A percentile compares a stretch with the other conserved stretches of the same genome.
These are phyloP conservation scores for Drosophila putrida DNA, from an alignment of 2,888 invertebrate genomes.

Conservation along the genomic window DNA sequence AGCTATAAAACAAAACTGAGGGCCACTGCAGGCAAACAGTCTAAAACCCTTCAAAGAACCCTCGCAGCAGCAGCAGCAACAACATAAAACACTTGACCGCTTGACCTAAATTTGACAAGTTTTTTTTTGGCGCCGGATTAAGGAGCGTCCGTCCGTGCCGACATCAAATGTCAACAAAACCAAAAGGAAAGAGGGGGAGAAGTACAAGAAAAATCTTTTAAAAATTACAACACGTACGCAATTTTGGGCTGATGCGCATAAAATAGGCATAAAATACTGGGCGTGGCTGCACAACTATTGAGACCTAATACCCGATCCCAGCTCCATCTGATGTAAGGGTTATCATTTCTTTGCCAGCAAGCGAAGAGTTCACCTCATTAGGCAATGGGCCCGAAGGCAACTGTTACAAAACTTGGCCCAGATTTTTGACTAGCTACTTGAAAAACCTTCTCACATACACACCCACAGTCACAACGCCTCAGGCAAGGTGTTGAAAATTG, in stretches of 20 bases:
- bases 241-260: constrained; percentile 71
- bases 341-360: constrained; percentile 28
- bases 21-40: constrained; percentile 56
- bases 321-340: constrained; percentile 23
- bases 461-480: constrained; percentile 24
- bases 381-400: constrained; percentile 19
- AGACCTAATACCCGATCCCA: constrained; percentile 41
- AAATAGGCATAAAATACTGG: constrained; percentile 61
- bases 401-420: constrained; percentile 24
- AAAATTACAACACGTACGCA: constrained; percentile 76
- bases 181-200: constrained; percentile 19
- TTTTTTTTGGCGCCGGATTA: constrained; percentile 56
- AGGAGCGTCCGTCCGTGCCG: constrained; percentile 44
- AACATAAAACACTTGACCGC: constrained; percentile 73
- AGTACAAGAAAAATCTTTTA: constrained; percentile 70
- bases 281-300: constrained; percentile 46
- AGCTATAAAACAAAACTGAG: constrained; percentile 52
- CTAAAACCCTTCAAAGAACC: constrained; percentile 52
- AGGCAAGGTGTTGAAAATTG: constrained; percentile 65
- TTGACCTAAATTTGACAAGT: constrained; percentile 70
- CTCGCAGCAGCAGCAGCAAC: constrained; percentile 19
- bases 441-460: constrained; percentile 35
- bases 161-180: constrained; percentile 67
- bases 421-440: constrained; percentile 39
- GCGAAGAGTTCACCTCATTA: constrained; percentile 38